Percentiles rank a stretch among this genome's conserved stretches.
Conservation (phyloP, 2,888 invertebrate species). For the Epistrophe grossulariae region DNA sequence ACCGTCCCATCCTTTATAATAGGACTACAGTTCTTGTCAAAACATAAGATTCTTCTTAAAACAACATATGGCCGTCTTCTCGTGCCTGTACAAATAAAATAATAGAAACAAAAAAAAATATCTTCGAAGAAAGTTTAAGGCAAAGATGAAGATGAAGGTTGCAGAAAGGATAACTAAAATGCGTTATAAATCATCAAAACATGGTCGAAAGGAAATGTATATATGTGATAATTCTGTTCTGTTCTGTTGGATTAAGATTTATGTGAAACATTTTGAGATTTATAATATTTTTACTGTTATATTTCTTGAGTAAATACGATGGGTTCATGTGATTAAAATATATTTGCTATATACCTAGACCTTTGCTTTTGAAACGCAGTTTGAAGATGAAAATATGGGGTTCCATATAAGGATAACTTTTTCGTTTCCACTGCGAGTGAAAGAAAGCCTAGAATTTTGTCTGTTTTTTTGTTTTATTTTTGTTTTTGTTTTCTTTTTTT, state of each 20-base stretch:
- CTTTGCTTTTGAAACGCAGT: not conserved
- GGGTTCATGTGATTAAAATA: constrained; percentile 70
- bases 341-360: constrained; percentile 40
- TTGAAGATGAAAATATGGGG: not conserved
- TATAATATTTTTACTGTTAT: constrained; percentile 55
- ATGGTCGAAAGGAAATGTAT: constrained; percentile 61
- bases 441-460: constrained; percentile 12
- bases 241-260: constrained; percentile 69
- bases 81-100: constrained; percentile 10
- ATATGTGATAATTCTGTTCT: constrained; percentile 73
- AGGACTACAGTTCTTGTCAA: constrained; percentile 52
- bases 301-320: constrained; percentile 53
- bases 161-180: constrained; percentile 71
- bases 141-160: constrained; percentile 29
- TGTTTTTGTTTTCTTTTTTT: not conserved
- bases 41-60: constrained; percentile 62
- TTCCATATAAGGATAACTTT: constrained; percentile 5
- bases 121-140: constrained; percentile 14
- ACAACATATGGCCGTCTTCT: constrained; percentile 67
- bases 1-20: not conserved
- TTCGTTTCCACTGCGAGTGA: not conserved
- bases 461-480: not conserved
- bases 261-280: constrained; percentile 69
- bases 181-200: constrained; percentile 73
- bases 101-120: not conserved